phyloP scores from a whole-genome alignment of 2,888 invertebrate species.

The Cosmia pyralina region DNA sequence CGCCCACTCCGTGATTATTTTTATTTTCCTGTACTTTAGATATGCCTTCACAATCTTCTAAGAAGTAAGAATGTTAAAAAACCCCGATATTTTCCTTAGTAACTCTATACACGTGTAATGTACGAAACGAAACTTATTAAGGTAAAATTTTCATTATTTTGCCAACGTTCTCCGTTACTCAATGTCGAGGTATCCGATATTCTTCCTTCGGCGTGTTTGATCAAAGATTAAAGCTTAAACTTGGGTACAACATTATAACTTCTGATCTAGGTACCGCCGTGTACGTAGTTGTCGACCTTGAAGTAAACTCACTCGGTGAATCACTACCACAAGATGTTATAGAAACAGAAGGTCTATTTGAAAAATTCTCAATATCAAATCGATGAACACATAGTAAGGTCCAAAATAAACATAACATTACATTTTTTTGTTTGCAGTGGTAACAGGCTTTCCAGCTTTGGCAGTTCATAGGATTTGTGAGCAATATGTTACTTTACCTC shows the following conservation, averaged over 20 bases:
- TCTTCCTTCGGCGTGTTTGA: slow-evolving; percentile 34
- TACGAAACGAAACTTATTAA: neutral
- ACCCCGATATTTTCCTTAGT: slow-evolving; percentile 22
- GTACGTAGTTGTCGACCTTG: slow-evolving; percentile 65
- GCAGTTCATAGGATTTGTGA: neutral
- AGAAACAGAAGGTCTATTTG: slow-evolving; percentile 33
- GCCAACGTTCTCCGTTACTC: slow-evolving; percentile 16
- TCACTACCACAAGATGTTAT: slow-evolving; percentile 27
- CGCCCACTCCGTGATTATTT: slow-evolving; percentile 11
- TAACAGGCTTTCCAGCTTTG: neutral
- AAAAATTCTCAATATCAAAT: neutral
- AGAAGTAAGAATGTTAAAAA: neutral
- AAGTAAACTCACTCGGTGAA: slow-evolving; percentile 53
- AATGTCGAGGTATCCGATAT: slow-evolving; percentile 18
- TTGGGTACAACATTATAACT: slow-evolving; percentile 42
- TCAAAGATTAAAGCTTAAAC: slow-evolving; percentile 49
- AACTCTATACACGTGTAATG: slow-evolving; percentile 8
- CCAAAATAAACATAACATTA: neutral
- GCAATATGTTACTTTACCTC: neutral
- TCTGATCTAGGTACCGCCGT: slow-evolving; percentile 38
- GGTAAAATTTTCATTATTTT: neutral
- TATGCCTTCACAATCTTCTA: neutral
- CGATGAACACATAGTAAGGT: neutral
- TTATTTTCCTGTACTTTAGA: slow-evolving; percentile 11
- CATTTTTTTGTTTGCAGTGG: neutral